phyloP scores from a whole-genome alignment of 2,797 vertebrate genomes.

The Neosilurus hyrtlii region DNA sequence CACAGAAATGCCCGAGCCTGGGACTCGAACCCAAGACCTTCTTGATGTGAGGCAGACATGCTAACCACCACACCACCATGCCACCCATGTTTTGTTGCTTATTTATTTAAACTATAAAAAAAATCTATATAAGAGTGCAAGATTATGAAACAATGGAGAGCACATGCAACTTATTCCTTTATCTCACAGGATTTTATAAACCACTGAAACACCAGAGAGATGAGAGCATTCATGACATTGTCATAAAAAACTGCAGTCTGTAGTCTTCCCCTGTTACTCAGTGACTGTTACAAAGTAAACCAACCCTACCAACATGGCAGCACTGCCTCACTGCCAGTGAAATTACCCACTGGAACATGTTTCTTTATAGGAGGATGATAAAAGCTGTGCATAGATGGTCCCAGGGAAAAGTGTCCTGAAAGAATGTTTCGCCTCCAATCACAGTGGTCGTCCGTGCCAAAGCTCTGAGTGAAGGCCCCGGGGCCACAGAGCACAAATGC shows the following conservation, averaged over 20 bases:
- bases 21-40: no score
- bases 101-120: background rate
- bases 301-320: slow-evolving; percentile 36
- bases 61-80: no score
- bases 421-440: slow-evolving; percentile 55
- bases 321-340: slow-evolving; percentile 59
- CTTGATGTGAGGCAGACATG: no score
- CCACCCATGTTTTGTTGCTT: no score
- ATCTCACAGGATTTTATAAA: slow-evolving; percentile 21
- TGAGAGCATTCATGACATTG: slow-evolving; percentile 30
- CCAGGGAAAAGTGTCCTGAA: slow-evolving; percentile 21
- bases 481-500: slow-evolving; percentile 66
- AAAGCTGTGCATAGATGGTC: slow-evolving; percentile 59
- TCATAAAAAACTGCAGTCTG: slow-evolving; percentile 14
- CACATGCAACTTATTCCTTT: slow-evolving; percentile 10
- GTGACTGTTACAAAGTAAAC: slow-evolving; percentile 31
- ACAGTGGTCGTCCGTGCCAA: slow-evolving; percentile 58
- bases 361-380: slow-evolving; percentile 67
- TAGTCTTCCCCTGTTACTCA: slow-evolving; percentile 26
- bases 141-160: slow-evolving; percentile 25
- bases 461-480: slow-evolving; percentile 60
- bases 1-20: no score
- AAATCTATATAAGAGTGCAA: background rate
- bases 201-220: slow-evolving; percentile 10
- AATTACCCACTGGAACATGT: slow-evolving; percentile 71